Conservation (phyloP, 1,140 invertebrate species). For the Scaptomyza graminum region DNA sequence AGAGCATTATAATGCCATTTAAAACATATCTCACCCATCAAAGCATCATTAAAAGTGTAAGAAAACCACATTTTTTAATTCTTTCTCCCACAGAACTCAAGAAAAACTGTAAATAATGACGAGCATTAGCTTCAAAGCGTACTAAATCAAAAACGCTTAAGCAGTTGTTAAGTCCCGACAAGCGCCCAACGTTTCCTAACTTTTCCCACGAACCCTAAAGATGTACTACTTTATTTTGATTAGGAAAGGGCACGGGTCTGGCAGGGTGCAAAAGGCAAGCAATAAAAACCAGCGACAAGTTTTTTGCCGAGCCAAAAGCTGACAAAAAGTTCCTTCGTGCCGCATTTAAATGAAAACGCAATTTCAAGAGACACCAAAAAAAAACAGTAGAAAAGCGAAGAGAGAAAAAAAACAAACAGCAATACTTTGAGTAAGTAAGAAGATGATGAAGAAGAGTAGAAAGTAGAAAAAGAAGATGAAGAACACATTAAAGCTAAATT, state of each 20-base stretch:
- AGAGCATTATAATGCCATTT: neutral
- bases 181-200: too few relatives aligned
- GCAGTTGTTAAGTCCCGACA: neutral
- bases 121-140: slow-evolving; percentile 39
- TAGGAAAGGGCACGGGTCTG: neutral
- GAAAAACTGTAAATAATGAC: slow-evolving; percentile 59
- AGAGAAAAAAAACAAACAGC: slow-evolving; percentile 7
- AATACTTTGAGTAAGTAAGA: slow-evolving; percentile 24
- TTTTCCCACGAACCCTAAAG: slow-evolving; percentile 3
- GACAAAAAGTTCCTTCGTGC: slow-evolving; percentile 64
- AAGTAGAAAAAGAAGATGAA: slow-evolving; percentile 3
- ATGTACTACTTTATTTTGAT: slow-evolving; percentile 10
- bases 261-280: neutral
- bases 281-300: slow-evolving; percentile 50
- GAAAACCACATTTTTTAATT: slow-evolving; percentile 36
- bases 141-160: slow-evolving; percentile 56
- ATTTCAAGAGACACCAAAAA: slow-evolving; percentile 45
- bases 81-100: slow-evolving; percentile 7
- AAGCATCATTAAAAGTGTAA: neutral
- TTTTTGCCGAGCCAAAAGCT: slow-evolving; percentile 47
- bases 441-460: neutral
- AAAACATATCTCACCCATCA: neutral
- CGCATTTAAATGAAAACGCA: slow-evolving; percentile 77
- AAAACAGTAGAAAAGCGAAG: neutral
- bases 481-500: slow-evolving; percentile 75